Base-by-base conservation (phyloP, 1,140 invertebrate species). In the Hylyphantes graminicola region DNA sequence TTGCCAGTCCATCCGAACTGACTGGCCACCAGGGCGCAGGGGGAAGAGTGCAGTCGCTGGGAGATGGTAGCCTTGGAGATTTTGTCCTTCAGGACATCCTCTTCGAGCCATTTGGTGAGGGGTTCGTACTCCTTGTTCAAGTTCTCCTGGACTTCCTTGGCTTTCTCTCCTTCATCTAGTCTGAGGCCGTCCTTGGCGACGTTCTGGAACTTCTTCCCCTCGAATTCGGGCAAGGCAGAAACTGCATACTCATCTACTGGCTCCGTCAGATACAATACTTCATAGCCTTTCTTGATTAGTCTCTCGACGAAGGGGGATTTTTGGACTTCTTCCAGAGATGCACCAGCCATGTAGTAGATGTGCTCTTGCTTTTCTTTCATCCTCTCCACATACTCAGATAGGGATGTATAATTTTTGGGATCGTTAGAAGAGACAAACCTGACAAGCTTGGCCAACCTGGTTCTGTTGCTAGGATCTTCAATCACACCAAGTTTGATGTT, bases 161-260 rank as follows among this genome's bases (percentile, higher is more conserved):
- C 93, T 85, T 94, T 94, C 85, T 95, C 94, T 19, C 93, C 93
- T 89, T 93, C 96, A 83, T 96, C 94, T 1, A 92, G 74, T 80
- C 90, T 90, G 87, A 99, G 93, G 2, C 98, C 97, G 91, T 99
- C 98, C 90, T 99, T 99, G 84, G 98, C 98, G 54, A 99, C 96
- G 89, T 99, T 99, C 91, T 99, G 97, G 94, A 99, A 98, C 90
- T 99, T 99, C 91, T 99, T 98, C 51, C 97, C 96, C 88, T 99
- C 98, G 90, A 97, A 99, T 90, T 99, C 98, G n/a, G 98, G 97
- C 87, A 99, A 90, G 10, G 96, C 94, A 64, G 97, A 97, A 79
- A 99, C 96, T 86, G 95, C 94, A 90, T 99, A 99, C 90, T 99
- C 98, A 91, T 99, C 98, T 57, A 99, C 96, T 75, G 98, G 96